These are phyloP conservation scores for Glossophaga mutica DNA, from an alignment of 2,797 vertebrate genomes.

Conservation along the genomic window DNA sequence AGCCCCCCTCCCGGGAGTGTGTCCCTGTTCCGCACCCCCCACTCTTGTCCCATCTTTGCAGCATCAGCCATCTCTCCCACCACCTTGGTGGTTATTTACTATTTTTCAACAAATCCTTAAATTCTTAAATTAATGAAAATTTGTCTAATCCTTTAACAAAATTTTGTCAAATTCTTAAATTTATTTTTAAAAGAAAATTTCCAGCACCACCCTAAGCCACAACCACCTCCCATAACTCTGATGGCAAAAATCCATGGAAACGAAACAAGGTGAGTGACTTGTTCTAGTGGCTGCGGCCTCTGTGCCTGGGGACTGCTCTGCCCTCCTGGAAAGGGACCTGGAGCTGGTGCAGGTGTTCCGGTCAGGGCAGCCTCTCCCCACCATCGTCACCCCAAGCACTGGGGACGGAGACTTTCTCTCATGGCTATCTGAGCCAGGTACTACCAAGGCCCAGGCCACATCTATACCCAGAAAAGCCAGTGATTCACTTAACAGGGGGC, in stretches of 20 bases:
- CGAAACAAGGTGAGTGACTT: rapidly evolving
- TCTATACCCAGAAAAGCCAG: neutral
- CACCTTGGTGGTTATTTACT: neutral
- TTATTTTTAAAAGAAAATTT: neutral
- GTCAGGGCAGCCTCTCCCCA: neutral
- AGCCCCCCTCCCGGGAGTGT: rapidly evolving
- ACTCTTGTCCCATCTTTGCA: neutral
- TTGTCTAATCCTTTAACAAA: neutral
- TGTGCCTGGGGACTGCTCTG: rapidly evolving
- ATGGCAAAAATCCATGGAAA: neutral
- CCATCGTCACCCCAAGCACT: neutral
- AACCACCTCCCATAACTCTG: rapidly evolving
- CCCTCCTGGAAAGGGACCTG: rapidly evolving
- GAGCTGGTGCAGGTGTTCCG: neutral
- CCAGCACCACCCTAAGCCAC: neutral
- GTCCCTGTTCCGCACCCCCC: too few species aligned
- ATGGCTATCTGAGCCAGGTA: rapidly evolving
- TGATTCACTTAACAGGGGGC: too few species aligned
- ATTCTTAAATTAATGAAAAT: neutral
- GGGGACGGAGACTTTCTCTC: neutral
- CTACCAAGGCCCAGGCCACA: neutral
- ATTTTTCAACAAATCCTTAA: neutral
- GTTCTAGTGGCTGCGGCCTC: neutral
- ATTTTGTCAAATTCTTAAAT: neutral
- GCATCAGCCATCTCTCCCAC: neutral